phyloP scores from a whole-genome alignment of 2,113 vertebrate species.

The Brachyistius frenatus region DNA sequence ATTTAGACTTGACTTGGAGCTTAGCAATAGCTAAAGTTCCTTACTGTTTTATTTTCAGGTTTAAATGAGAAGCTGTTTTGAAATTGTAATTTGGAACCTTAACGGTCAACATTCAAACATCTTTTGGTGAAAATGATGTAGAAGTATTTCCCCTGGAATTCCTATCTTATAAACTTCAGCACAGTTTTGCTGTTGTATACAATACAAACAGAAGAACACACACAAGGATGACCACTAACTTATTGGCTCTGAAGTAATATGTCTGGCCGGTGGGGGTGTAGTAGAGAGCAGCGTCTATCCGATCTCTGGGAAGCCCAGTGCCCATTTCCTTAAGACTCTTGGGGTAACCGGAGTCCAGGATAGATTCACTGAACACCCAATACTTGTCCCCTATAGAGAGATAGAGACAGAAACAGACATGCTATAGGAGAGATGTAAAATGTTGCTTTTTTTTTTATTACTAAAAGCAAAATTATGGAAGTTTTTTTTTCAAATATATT shows the following conservation, averaged over 20 bases:
- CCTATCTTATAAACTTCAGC: conserved; percentile 6
- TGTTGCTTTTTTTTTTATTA: not conserved
- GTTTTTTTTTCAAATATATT: not conserved
- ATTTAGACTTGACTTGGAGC: not conserved
- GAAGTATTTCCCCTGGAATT: conserved; percentile 29
- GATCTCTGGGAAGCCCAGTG: conserved; percentile 88
- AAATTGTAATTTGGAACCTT: conserved; percentile 31
- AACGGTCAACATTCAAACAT: conserved; percentile 38
- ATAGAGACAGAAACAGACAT: not conserved
- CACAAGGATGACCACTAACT: conserved; percentile 81
- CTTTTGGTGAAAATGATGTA: conserved; percentile 12
- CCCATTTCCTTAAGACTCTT: conserved; percentile 88
- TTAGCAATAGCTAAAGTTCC: not conserved
- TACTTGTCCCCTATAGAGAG: conserved; percentile 86
- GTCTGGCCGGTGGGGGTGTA: conserved; percentile 92
- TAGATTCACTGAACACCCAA: conserved; percentile 92
- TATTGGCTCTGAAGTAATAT: conserved; percentile 91
- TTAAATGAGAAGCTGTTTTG: conserved; percentile 34
- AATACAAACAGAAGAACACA: not conserved
- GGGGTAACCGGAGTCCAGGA: conserved; percentile 87
- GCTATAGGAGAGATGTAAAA: not conserved
- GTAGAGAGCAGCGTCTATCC: conserved; percentile 89
- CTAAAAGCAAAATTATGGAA: not conserved
- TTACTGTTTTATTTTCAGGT: conserved; percentile 17
- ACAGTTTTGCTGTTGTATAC: not conserved